phyloP scores from a whole-genome alignment of 2,113 vertebrate species.

The Columbina picui region DNA sequence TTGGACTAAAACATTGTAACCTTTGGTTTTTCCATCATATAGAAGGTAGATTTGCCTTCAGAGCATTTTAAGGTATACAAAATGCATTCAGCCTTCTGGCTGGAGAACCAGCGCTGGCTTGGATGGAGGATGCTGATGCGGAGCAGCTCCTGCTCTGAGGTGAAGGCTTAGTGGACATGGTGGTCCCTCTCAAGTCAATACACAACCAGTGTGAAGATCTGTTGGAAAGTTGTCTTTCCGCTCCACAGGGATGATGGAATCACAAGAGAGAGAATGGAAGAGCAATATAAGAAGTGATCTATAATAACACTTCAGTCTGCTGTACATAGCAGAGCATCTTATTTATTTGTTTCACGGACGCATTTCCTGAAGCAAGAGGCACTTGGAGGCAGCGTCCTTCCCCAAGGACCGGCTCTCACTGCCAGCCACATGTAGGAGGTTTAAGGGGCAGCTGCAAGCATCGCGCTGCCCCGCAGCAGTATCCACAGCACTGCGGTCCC shows the following conservation, averaged over 20 bases:
- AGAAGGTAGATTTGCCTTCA: background rate
- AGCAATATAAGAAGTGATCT: background rate
- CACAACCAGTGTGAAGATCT: background rate
- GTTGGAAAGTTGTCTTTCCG: background rate
- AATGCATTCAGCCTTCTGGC: background rate
- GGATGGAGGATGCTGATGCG: background rate
- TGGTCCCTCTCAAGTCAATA: background rate
- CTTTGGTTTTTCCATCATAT: background rate
- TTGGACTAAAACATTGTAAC: background rate
- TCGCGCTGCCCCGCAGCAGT: background rate
- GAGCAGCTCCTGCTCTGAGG: background rate
- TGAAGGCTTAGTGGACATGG: background rate
- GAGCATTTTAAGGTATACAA: background rate
- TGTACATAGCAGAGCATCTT: background rate
- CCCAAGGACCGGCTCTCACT: background rate
- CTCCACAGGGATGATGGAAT: background rate
- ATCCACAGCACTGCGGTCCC: background rate
- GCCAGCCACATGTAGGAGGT: background rate
- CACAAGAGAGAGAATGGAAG: background rate
- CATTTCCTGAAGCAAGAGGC: background rate
- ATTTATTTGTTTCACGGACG: background rate
- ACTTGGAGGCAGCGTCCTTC: background rate
- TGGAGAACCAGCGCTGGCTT: background rate
- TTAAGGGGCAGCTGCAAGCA: background rate
- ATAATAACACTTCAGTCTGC: background rate